These are phyloP conservation scores for Dryocosmus kuriphilus DNA, from an alignment of 2,888 invertebrate genomes.

Conservation along the genomic window DNA sequence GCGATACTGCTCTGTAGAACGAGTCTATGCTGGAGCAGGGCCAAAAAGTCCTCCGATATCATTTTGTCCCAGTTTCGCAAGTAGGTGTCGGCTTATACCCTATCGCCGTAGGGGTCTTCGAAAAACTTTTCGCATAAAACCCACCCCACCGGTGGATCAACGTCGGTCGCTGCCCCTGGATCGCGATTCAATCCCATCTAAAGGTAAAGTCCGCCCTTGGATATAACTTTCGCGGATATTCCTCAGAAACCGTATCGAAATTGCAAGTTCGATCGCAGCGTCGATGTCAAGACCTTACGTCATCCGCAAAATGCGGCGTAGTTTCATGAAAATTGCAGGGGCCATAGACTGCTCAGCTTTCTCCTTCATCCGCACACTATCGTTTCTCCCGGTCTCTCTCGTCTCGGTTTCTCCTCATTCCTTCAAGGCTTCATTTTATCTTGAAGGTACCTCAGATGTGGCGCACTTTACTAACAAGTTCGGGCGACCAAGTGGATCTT, in stretches of 20 bases:
- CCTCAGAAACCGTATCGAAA: slow-evolving; percentile 35
- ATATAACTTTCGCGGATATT: slow-evolving; percentile 51
- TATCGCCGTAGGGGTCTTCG: slow-evolving; percentile 42
- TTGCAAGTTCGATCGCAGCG: slow-evolving; percentile 6
- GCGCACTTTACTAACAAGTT: slow-evolving; percentile 29
- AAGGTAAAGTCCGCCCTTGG: slow-evolving; percentile 45
- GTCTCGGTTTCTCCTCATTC: no score
- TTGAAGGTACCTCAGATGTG: slow-evolving; percentile 2
- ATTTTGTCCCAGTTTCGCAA: slow-evolving; percentile 59
- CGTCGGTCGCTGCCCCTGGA: slow-evolving; percentile 50
- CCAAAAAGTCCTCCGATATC: slow-evolving; percentile 47
- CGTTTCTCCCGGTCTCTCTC: neutral
- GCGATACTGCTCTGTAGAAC: neutral
- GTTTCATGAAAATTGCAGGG: slow-evolving; percentile 21
- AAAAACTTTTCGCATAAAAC: slow-evolving; percentile 55
- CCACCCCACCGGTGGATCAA: slow-evolving; percentile 49
- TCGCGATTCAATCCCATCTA: slow-evolving; percentile 58
- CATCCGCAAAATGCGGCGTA: neutral
- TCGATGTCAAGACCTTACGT: slow-evolving; percentile 1
- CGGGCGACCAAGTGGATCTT: slow-evolving; percentile 30
- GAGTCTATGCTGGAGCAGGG: slow-evolving; percentile 5
- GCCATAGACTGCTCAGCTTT: slow-evolving; percentile 5
- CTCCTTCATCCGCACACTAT: neutral
- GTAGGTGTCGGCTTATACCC: slow-evolving; percentile 58
- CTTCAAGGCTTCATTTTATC: slow-evolving; percentile 5